These are phyloP conservation scores for Thalpophila matura DNA, from an alignment of 2,888 invertebrate genomes.

Conservation along the genomic window DNA sequence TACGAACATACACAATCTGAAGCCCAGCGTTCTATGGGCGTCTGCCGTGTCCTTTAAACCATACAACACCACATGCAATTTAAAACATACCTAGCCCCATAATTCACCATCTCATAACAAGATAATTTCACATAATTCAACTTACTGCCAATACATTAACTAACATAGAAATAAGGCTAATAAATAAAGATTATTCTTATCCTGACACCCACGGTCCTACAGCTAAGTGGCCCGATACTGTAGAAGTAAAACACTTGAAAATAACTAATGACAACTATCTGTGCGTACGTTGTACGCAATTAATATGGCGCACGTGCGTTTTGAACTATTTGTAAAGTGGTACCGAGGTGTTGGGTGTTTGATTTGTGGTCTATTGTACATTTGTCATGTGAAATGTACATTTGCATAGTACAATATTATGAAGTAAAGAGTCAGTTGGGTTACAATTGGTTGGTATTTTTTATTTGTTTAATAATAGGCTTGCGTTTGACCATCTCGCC, in stretches of 20 bases:
- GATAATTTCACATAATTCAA: constrained; percentile 23
- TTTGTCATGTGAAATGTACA: constrained; percentile 27
- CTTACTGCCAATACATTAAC: constrained; percentile 44
- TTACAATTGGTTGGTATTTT: neutral
- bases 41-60: too few relatives aligned
- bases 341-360: constrained; percentile 49
- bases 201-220: constrained; percentile 69
- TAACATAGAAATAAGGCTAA: constrained; percentile 44
- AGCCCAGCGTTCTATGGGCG: too few relatives aligned
- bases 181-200: constrained; percentile 62
- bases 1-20: too few relatives aligned
- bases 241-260: constrained; percentile 71
- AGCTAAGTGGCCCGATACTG: constrained; percentile 65
- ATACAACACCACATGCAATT: neutral
- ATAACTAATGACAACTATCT: constrained; percentile 79
- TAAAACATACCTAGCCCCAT: constrained; percentile 8
- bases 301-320: constrained; percentile 84
- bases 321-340: constrained; percentile 24
- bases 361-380: constrained; percentile 40
- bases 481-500: too few relatives aligned
- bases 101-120: constrained; percentile 17
- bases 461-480: constrained; percentile 19
- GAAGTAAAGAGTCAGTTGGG: neutral
- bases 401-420: constrained; percentile 2
- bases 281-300: constrained; percentile 77